Percentiles rank a stretch among this genome's conserved stretches.
These are phyloP conservation scores for Pentamera pediparva DNA, from an alignment of 53 echinoderm and acorn worm genomes.

Conservation along the genomic window DNA sequence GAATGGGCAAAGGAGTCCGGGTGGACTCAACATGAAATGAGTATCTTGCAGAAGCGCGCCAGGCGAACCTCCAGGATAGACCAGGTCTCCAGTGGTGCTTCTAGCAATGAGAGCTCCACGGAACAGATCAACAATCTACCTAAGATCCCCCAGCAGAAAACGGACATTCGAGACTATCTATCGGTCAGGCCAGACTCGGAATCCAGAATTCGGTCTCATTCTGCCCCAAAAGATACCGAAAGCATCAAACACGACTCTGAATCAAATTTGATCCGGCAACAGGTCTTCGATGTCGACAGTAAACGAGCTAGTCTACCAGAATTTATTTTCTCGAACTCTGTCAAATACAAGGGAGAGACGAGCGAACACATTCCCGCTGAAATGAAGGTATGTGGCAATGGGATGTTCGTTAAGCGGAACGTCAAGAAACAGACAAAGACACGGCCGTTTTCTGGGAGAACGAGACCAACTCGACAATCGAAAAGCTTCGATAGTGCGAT, in stretches of 20 bases:
- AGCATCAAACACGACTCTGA: background rate
- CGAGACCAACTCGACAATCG: constrained; percentile 6
- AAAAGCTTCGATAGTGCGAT: constrained; percentile 33
- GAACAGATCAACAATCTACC: constrained; percentile 21
- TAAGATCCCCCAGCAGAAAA: constrained; percentile 1
- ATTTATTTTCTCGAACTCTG: background rate
- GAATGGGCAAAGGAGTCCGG: constrained; percentile 93
- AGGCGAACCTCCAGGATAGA: constrained; percentile 32
- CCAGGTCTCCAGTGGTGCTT: constrained; percentile 17
- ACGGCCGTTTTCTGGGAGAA: background rate
- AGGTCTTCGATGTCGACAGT: background rate
- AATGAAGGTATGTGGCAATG: background rate
- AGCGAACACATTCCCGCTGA: background rate
- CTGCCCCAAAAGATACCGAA: constrained; percentile 9
- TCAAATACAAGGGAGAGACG: background rate
- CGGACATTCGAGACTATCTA: background rate
- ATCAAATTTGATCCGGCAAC: background rate
- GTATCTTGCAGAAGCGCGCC: constrained; percentile 42
- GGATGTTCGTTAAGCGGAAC: constrained; percentile 17
- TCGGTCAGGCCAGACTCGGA: background rate
- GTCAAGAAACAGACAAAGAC: constrained; percentile 5
- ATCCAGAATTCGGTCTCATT: background rate
- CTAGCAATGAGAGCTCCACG: constrained; percentile 14
- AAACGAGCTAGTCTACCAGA: constrained; percentile 24
- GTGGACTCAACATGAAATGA: constrained; percentile 56